These are phyloP conservation scores for Chloroceryle inda DNA, from an alignment of 2,797 vertebrate genomes.

Conservation along the genomic window DNA sequence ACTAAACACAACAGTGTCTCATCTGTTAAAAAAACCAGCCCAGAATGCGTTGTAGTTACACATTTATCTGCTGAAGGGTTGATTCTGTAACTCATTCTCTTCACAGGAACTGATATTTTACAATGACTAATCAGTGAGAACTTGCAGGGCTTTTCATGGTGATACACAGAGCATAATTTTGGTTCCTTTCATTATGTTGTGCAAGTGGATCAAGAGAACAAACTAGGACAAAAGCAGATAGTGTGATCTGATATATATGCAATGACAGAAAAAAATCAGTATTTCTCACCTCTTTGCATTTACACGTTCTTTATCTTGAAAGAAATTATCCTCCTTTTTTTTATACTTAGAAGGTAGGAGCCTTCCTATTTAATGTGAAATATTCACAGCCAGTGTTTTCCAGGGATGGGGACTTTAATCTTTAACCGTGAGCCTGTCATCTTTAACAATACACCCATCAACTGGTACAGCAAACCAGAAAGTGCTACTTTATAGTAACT, in stretches of 20 bases:
- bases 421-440: neutral
- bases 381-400: neutral
- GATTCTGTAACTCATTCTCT: neutral
- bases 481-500: neutral
- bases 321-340: neutral
- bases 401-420: neutral
- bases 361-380: neutral
- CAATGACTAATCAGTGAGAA: neutral
- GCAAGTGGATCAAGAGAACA: neutral
- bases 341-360: neutral
- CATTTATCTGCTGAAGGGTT: neutral
- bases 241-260: neutral
- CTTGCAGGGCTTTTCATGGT: neutral
- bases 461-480: neutral
- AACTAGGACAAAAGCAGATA: neutral
- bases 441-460: neutral
- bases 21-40: neutral
- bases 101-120: neutral
- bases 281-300: neutral
- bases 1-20: neutral
- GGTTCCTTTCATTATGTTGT: neutral
- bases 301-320: neutral
- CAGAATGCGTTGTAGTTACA: accelerated
- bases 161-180: neutral
- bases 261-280: neutral